Conservation (phyloP, 2,113 vertebrate genomes). For the Prolemur simus region DNA sequence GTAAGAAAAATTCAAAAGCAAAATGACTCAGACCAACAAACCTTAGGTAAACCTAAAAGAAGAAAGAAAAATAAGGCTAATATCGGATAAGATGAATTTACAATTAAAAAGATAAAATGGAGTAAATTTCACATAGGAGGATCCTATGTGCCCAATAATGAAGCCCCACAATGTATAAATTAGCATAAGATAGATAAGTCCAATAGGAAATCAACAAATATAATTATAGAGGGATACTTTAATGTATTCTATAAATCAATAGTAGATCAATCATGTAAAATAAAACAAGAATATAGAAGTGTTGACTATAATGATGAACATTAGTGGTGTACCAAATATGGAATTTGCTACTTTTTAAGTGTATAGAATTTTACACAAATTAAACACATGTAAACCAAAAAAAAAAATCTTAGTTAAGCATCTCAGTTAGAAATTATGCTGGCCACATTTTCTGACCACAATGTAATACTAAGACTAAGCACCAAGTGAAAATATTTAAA, state of each 20-base stretch:
- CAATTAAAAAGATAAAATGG: not conserved
- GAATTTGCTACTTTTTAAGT: not conserved
- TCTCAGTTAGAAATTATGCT: not conserved
- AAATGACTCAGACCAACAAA: not conserved
- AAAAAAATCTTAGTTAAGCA: not conserved
- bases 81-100: not conserved
- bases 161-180: not conserved
- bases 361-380: not conserved
- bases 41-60: not conserved
- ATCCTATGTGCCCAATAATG: not conserved
- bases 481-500: slow-evolving; percentile 13
- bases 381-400: not conserved
- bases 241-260: not conserved
- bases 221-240: not conserved
- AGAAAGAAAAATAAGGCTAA: not conserved
- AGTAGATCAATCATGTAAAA: not conserved
- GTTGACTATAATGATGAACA: not conserved
- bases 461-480: not conserved
- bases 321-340: not conserved
- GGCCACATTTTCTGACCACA: not conserved
- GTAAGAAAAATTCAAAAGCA: not conserved
- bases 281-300: not conserved
- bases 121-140: not conserved
- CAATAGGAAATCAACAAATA: not conserved
- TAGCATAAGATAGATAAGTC: not conserved